A percentile compares a stretch with the other conserved stretches of the same genome.
phyloP scores from a whole-genome alignment of 2,113 vertebrate genomes.

The Caracal caracal region DNA sequence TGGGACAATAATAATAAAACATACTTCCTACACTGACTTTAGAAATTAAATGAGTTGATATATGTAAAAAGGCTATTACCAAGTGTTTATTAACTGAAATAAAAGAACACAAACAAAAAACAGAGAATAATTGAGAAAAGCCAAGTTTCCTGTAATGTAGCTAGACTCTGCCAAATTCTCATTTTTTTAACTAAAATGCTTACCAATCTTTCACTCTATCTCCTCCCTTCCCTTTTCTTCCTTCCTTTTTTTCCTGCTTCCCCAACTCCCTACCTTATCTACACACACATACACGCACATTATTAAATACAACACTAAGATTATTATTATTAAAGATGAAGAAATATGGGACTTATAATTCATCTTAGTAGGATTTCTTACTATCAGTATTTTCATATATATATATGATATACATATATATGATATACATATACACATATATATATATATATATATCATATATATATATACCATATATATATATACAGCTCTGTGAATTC shows the following conservation, averaged over 20 bases:
- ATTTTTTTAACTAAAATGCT: neutral
- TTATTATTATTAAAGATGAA: neutral
- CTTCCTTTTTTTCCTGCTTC: neutral
- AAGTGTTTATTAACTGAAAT: neutral
- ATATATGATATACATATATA: neutral
- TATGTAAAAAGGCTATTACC: neutral
- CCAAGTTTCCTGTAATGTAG: neutral
- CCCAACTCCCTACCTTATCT: neutral
- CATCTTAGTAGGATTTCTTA: neutral
- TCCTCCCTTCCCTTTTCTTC: fast-evolving
- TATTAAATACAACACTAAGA: neutral
- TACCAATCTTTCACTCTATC: neutral
- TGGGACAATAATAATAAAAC: neutral
- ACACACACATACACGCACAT: neutral
- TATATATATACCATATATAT: neutral
- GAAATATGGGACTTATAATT: neutral
- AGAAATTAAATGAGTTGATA: neutral
- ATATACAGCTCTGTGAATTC: neutral
- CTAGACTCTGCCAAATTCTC: neutral
- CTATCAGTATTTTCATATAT: neutral
- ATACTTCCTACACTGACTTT: neutral
- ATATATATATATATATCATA: neutral
- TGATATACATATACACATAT: fast-evolving
- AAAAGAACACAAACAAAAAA: neutral
- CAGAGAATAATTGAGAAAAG: neutral